A percentile compares a stretch with the other conserved stretches of the same genome.
These are phyloP conservation scores for Drosophila subobscura DNA, from an alignment of 1,140 invertebrate genomes.

Conservation along the genomic window DNA sequence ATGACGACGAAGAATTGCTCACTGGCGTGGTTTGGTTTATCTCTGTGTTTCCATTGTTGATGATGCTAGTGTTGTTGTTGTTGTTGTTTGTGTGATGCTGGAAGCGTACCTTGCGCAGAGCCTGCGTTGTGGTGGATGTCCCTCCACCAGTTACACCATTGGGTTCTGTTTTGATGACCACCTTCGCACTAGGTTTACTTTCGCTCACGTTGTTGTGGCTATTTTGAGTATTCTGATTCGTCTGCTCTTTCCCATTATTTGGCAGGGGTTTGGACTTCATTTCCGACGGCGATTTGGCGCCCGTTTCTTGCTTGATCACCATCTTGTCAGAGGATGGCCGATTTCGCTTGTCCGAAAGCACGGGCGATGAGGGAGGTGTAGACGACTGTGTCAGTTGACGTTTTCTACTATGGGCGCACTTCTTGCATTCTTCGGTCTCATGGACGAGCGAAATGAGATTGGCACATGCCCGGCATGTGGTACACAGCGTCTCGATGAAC, in stretches of 20 bases:
- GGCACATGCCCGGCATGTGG: slow-evolving; percentile 81
- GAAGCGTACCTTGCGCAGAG: slow-evolving; percentile 68
- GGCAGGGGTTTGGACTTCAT: slow-evolving; percentile 39
- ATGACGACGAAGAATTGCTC: slow-evolving; percentile 34
- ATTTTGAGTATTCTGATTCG: slow-evolving; percentile 40
- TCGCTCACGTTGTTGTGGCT: slow-evolving; percentile 41
- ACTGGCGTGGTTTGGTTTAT: slow-evolving; percentile 22
- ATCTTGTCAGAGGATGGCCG: slow-evolving; percentile 46
- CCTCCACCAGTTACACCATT: slow-evolving; percentile 41
- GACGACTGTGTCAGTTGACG: slow-evolving; percentile 52
- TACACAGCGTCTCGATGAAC: slow-evolving; percentile 82
- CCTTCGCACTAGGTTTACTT: slow-evolving; percentile 36
- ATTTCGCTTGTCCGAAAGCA: slow-evolving; percentile 68
- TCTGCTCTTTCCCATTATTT: slow-evolving; percentile 46
- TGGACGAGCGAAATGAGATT: slow-evolving; percentile 81
- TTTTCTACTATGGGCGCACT: slow-evolving; percentile 73
- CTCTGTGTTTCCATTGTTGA: slow-evolving; percentile 38
- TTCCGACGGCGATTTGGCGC: slow-evolving; percentile 38
- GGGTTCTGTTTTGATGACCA: slow-evolving; percentile 61
- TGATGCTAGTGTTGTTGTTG: slow-evolving; percentile 16
- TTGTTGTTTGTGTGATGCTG: slow-evolving; percentile 59
- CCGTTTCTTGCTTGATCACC: slow-evolving; percentile 59
- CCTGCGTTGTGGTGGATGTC: slow-evolving; percentile 54
- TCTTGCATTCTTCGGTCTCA: slow-evolving; percentile 82
- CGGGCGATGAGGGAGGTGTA: slow-evolving; percentile 71